These are phyloP conservation scores for Hemicordylus capensis DNA, from an alignment of 2,113 vertebrate genomes.

Conservation along the genomic window DNA sequence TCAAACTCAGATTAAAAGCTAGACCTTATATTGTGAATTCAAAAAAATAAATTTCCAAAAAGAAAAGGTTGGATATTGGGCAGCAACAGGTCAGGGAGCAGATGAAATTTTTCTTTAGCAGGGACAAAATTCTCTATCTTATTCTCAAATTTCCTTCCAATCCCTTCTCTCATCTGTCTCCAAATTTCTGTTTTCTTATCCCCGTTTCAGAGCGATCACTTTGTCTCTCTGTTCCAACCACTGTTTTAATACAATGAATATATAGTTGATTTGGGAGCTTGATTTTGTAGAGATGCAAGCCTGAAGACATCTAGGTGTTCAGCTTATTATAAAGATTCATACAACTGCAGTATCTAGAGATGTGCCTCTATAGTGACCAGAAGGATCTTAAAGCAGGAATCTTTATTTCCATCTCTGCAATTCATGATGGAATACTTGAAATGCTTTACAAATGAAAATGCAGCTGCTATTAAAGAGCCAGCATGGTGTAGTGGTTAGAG, in stretches of 20 bases:
- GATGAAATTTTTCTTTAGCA: background rate
- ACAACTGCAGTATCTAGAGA: background rate
- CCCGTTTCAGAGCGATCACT: background rate
- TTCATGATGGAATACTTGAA: constrained; percentile 36
- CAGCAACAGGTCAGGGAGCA: background rate
- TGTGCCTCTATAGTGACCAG: constrained; percentile 4
- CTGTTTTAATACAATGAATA: background rate
- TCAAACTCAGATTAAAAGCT: background rate
- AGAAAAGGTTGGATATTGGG: background rate
- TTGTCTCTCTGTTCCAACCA: background rate
- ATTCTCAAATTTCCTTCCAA: background rate
- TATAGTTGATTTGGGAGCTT: background rate
- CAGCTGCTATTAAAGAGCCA: background rate
- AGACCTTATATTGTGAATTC: background rate
- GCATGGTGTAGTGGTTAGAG: too few species aligned
- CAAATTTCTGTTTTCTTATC: background rate
- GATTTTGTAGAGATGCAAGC: background rate
- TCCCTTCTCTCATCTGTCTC: background rate
- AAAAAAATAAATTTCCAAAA: background rate
- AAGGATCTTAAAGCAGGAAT: constrained; percentile 19
- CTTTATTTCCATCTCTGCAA: constrained; percentile 25
- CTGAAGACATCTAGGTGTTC: background rate
- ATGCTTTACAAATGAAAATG: background rate
- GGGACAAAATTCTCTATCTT: too few species aligned
- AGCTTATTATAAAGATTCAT: background rate